Evolutionary conservation across 1,140 invertebrate genomes (phyloP).

Genomic region (Pectinophora gossypiella): DNA sequence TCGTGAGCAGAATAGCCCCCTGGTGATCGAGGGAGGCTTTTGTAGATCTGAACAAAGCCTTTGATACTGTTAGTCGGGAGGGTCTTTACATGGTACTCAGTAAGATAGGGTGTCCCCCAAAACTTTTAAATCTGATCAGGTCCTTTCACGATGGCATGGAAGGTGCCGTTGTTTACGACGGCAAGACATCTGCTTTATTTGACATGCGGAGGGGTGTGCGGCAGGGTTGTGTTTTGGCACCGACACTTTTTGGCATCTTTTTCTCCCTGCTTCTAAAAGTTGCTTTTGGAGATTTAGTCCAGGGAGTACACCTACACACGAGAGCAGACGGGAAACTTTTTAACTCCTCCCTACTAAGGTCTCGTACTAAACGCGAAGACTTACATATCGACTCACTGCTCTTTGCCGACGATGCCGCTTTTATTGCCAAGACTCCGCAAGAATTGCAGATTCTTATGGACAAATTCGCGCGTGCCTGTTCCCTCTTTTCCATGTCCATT

Average conservation of each 20-base stretch:
- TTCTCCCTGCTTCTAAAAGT: too few species aligned
- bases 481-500: too few species aligned
- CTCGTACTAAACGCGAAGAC: not conserved
- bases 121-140: not conserved
- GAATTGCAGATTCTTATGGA: too few species aligned
- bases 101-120: not conserved
- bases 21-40: not conserved
- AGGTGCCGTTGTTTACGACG: too few species aligned
- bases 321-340: not conserved
- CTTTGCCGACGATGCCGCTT: not conserved
- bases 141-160: not conserved
- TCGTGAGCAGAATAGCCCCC: constrained; percentile 7
- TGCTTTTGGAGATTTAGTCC: not conserved
- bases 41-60: not conserved
- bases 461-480: too few species aligned
- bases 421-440: not conserved
- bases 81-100: not conserved
- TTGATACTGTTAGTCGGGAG: not conserved
- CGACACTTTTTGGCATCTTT: not conserved
- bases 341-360: not conserved
- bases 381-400: not conserved
- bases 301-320: not conserved
- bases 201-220: not conserved
- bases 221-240: not conserved
- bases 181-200: too few species aligned